Evolutionary conservation across 2,113 vertebrate genomes (phyloP).

Genomic region (Heptranchias perlo): DNA sequence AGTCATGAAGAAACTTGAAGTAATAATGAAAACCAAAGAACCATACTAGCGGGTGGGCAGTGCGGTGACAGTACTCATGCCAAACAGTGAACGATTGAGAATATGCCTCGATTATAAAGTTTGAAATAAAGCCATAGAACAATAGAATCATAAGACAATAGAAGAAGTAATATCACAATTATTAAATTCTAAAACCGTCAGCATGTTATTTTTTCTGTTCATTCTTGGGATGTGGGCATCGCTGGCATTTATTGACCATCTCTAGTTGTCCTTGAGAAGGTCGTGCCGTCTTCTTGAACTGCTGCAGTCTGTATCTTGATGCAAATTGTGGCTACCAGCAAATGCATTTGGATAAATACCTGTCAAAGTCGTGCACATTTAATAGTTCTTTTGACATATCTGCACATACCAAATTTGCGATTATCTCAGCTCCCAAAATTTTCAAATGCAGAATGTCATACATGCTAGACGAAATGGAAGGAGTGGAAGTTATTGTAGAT

Average conservation of each 20-base stretch:
- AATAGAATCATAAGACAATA: neutral
- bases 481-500: slow-evolving; percentile 37
- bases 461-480: slow-evolving; percentile 38
- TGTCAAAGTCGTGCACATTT: slow-evolving; percentile 37
- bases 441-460: slow-evolving; percentile 28
- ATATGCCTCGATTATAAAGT: neutral
- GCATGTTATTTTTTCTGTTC: neutral
- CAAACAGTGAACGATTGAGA: neutral
- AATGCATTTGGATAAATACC: slow-evolving; percentile 21
- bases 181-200: neutral
- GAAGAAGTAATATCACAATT: neutral
- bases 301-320: neutral
- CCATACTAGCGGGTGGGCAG: neutral
- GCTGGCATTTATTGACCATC: neutral
- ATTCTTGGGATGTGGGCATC: neutral
- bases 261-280: neutral
- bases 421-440: slow-evolving; percentile 38
- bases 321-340: slow-evolving; percentile 25
- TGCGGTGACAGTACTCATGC: neutral
- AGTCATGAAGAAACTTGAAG: neutral
- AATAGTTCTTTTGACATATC: slow-evolving; percentile 37
- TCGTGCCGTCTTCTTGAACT: neutral
- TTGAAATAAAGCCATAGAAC: neutral
- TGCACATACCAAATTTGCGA: slow-evolving; percentile 36
- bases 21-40: too few relatives aligned